phyloP scores from a whole-genome alignment of 2,797 vertebrate genomes.

The Ptychobarbus kaznakovi region DNA sequence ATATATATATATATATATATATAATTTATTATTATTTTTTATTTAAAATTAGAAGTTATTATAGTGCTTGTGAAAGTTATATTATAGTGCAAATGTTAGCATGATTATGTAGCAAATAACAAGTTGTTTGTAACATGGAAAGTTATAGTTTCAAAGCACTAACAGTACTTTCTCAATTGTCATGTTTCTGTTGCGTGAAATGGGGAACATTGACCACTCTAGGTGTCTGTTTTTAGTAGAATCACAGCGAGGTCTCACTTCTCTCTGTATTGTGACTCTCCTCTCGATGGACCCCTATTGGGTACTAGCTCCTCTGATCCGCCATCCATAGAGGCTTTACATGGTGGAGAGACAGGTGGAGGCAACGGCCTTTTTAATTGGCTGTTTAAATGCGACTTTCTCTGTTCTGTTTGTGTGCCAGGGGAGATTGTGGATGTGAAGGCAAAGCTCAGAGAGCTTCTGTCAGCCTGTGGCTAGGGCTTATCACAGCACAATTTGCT shows the following conservation, averaged over 20 bases:
- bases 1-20: no score
- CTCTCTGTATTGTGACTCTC: not conserved
- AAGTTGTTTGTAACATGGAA: not conserved
- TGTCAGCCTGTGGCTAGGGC: conserved; percentile 66
- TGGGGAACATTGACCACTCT: not conserved
- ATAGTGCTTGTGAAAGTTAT: not conserved
- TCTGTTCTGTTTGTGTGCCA: conserved; percentile 67
- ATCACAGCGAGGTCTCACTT: not conserved
- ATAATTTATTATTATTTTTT: not conserved
- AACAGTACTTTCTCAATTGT: not conserved
- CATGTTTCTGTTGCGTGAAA: not conserved
- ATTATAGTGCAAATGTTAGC: not conserved
- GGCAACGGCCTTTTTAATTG: conserved; percentile 74
- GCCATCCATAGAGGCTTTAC: conserved; percentile 21
- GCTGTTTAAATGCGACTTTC: conserved; percentile 70
- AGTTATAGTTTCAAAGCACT: not conserved
- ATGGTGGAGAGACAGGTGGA: conserved; percentile 60
- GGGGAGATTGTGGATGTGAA: conserved; percentile 68
- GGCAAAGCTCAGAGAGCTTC: conserved; percentile 65
- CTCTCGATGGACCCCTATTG: not conserved
- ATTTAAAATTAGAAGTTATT: not conserved
- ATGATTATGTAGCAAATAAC: not conserved
- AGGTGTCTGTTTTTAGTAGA: not conserved
- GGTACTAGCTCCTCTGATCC: conserved; percentile 8
- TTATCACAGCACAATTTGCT: conserved; percentile 75